Conservation (phyloP, 37 sponge, comb jelly and placozoan genomes). For the Axinella damicornis region DNA sequence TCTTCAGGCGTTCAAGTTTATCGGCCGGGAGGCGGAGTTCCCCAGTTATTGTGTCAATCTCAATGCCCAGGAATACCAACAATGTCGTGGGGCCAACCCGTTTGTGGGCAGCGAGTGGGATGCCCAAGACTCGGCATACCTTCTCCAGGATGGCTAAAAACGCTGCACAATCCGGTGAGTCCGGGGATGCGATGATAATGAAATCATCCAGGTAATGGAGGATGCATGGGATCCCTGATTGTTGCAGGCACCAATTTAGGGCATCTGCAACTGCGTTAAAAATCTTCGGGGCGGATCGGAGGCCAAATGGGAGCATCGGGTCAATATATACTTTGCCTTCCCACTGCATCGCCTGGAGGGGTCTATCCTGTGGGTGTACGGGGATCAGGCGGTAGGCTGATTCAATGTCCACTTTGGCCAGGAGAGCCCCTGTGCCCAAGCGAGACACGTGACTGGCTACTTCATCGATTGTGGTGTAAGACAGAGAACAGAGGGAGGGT, state of each 20-base stretch:
- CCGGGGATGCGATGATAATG: not conserved
- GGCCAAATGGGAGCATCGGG: conserved; percentile 35
- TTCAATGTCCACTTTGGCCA: conserved; percentile 45
- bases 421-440: conserved; percentile 13
- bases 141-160: no score
- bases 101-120: conserved; percentile 19
- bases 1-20: not conserved
- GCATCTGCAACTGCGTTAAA: conserved; percentile 50
- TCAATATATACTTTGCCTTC: not conserved
- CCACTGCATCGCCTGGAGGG: conserved; percentile 35
- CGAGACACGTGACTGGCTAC: not conserved
- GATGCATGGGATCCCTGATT: not conserved
- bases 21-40: not conserved
- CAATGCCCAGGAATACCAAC: not conserved
- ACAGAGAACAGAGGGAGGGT: not conserved
- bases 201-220: conserved; percentile 48
- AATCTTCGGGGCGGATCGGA: conserved; percentile 21
- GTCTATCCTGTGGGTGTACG: conserved; percentile 35
- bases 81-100: conserved; percentile 11
- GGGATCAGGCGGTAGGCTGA: conserved; percentile 27
- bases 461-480: conserved; percentile 27
- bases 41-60: conserved; percentile 4
- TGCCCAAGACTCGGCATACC: not conserved
- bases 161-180: no score
- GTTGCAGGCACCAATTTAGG: conserved; percentile 21